Evolutionary conservation across 1,140 invertebrate genomes (phyloP).

Genomic region (Drosophila melanica): DNA sequence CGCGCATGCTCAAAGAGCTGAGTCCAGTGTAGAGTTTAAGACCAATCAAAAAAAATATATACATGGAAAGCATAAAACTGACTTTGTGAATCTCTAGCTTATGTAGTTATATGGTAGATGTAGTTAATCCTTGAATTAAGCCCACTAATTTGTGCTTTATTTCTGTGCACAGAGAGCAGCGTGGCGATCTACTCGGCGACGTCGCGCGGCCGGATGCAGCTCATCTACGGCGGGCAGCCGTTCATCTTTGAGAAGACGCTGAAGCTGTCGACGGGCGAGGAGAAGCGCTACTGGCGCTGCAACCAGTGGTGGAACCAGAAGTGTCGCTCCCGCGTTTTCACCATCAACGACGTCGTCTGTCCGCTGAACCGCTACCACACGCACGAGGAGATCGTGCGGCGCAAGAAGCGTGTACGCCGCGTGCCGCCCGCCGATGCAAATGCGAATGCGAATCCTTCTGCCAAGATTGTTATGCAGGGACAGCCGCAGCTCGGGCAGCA

Average conservation of each 20-base stretch:
- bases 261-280: constrained; percentile 75
- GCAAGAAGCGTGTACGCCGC: constrained; percentile 77
- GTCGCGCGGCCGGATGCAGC: constrained; percentile 77
- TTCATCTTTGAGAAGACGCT: constrained; percentile 83
- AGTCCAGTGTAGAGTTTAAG: constrained; percentile 44
- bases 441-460: constrained; percentile 31
- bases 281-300: constrained; percentile 83
- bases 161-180: constrained; percentile 60
- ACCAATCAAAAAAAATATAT: constrained; percentile 28
- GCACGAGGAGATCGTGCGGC: constrained; percentile 80
- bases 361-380: constrained; percentile 82
- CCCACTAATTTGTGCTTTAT: constrained; percentile 22
- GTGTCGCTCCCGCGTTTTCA: constrained; percentile 80
- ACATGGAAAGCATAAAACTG: constrained; percentile 46
- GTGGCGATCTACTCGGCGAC: constrained; percentile 80
- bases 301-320: constrained; percentile 84
- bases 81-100: constrained; percentile 36
- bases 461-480: not conserved
- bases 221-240: constrained; percentile 82
- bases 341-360: constrained; percentile 78
- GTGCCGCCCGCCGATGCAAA: constrained; percentile 44
- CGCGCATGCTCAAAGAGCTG: constrained; percentile 12
- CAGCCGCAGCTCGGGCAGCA: constrained; percentile 15
- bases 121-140: not conserved
- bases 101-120: no score